A percentile compares a stretch with the other conserved stretches of the same genome.
Conservation (phyloP, 2,797 vertebrate species). For the Syndactyla subalaris region DNA sequence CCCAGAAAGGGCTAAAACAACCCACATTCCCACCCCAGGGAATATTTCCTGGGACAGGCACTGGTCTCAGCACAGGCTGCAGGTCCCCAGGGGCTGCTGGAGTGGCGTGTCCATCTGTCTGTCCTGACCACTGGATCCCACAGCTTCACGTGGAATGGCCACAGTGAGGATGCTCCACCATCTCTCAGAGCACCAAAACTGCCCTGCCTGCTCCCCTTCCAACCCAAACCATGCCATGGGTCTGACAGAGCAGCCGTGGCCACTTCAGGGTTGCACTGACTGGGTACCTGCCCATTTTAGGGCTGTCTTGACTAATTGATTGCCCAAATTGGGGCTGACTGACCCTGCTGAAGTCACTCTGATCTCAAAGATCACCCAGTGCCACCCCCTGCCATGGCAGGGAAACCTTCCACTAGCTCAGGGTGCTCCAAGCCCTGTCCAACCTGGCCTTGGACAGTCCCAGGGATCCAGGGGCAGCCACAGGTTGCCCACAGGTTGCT, state of each 20-base stretch:
- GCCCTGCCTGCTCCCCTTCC: background rate
- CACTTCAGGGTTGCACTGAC: background rate
- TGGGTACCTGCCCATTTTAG: background rate
- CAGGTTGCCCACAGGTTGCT: no score
- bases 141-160: fast-evolving
- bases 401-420: no score
- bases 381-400: no score
- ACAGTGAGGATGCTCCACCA: fast-evolving
- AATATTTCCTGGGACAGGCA: no score
- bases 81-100: no score
- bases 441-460: no score
- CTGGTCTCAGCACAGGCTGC: no score
- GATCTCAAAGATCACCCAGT: background rate
- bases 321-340: background rate
- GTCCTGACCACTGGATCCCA: fast-evolving
- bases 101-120: background rate
- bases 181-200: fast-evolving
- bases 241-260: background rate
- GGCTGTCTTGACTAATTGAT: background rate
- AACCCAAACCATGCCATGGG: background rate
- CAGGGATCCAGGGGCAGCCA: no score
- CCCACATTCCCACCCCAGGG: background rate
- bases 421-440: no score
- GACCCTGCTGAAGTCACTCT: background rate
- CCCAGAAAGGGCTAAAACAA: background rate